phyloP scores from a whole-genome alignment of 2,888 invertebrate species.

The Archips xylosteana region DNA sequence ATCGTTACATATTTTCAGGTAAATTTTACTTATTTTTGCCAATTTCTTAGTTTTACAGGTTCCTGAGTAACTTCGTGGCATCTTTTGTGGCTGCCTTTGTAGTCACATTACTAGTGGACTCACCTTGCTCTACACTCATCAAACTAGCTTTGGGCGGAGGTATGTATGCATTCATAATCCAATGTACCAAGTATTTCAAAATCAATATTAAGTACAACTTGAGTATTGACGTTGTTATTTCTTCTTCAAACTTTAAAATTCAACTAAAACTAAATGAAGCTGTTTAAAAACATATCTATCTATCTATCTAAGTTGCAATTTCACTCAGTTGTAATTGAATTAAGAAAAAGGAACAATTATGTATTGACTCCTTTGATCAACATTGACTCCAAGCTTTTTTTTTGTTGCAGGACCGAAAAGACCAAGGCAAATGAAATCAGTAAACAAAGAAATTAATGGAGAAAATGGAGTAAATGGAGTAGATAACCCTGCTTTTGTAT shows the following conservation, averaged over 20 bases:
- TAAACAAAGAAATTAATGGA: slow-evolving; percentile 14
- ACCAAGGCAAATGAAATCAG: slow-evolving; percentile 15
- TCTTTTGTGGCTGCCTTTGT: slow-evolving; percentile 38
- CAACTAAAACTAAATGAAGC: too few relatives aligned
- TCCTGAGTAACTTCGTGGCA: slow-evolving; percentile 36
- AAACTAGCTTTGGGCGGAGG: slow-evolving; percentile 44
- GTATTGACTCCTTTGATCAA: too few relatives aligned
- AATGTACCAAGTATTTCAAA: background rate
- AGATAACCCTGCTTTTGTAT: background rate
- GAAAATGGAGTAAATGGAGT: slow-evolving; percentile 1
- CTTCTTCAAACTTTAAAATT: too few relatives aligned
- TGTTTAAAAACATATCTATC: too few relatives aligned
- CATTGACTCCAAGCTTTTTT: too few relatives aligned
- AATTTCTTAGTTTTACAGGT: slow-evolving; percentile 44
- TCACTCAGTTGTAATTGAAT: too few relatives aligned
- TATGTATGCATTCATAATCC: slow-evolving; percentile 11
- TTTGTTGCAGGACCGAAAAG: slow-evolving; percentile 26
- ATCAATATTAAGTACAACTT: too few relatives aligned
- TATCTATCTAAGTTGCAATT: too few relatives aligned
- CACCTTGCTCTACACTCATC: slow-evolving; percentile 45
- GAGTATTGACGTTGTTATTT: too few relatives aligned
- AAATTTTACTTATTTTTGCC: background rate
- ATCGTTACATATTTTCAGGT: background rate
- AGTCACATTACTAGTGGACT: slow-evolving; percentile 44
- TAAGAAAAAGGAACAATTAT: too few relatives aligned